Evolutionary conservation across 1,140 invertebrate species (phyloP), one percentile per base, ranked within the genome.

Genomic region (Vanessa tameamea): DNA sequence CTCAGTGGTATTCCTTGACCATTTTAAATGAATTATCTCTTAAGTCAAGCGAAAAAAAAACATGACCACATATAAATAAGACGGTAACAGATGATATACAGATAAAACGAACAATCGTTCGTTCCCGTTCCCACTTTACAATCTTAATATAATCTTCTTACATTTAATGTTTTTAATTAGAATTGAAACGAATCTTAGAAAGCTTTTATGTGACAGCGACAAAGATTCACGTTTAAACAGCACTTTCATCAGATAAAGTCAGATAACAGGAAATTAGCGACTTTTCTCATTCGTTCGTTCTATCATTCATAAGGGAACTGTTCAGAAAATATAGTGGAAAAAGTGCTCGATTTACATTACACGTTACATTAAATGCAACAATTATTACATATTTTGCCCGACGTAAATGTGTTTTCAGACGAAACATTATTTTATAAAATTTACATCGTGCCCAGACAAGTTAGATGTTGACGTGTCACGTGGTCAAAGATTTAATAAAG

Each of bases 81-180:
- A 47, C 51, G 13, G 5, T 31, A 67, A 53, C 48, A 69, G 66
- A 69, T 69, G 66, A 69, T 23, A 57, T 69, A 26, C 16, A 47
- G 51, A 69, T 69, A 59, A 37, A 47, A 47, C 3, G 50, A 57
- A 69, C 51, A 69, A 69, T 69, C 55, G 66, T 43, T 43, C 48
- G 31, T 59, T 69, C 48, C 43, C 26, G 20, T 68, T 68, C 66
- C 53, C 66, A 69, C 66, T 69, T 53, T 53, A 23, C 66, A 69
- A 69, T 69, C 66, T 43, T 69, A 69, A 15, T 47, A 20, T 55
- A 47, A 69, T 57, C 66, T 69, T 59, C 23, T 55, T 68, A 55
- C 31, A 11, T 67, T 43, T 43, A 5, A 43, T 43, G 37, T 43
- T 43, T 43, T 67, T 57, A 69, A 69, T 69, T 69, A 55, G 66